phyloP scores from a whole-genome alignment of 2,888 invertebrate species.

The Dusona sp. region DNA sequence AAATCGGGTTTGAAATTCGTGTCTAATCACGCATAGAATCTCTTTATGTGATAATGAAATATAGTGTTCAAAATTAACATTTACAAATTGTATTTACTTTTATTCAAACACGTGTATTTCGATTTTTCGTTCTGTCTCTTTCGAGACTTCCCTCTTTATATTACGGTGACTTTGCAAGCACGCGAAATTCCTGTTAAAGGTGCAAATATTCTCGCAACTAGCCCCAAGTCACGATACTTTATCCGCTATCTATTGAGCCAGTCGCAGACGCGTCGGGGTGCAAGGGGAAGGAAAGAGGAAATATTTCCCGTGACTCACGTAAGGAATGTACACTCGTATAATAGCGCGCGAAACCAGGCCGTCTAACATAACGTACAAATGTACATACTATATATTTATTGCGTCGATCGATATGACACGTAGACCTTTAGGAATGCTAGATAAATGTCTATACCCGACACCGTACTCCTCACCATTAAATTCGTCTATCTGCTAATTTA shows the following conservation, averaged over 20 bases:
- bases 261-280: slow-evolving; percentile 53
- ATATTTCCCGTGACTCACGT: slow-evolving; percentile 79
- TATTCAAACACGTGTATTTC: slow-evolving; percentile 1
- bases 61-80: not conserved
- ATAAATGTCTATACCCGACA: slow-evolving; percentile 52
- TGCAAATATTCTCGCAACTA: slow-evolving; percentile 61
- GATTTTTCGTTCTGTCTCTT: not conserved
- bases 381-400: slow-evolving; percentile 66
- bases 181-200: slow-evolving; percentile 64
- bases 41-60: not conserved
- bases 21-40: too few relatives aligned
- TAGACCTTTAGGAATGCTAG: slow-evolving; percentile 74
- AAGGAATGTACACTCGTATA: slow-evolving; percentile 74
- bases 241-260: slow-evolving; percentile 57
- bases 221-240: slow-evolving; percentile 60
- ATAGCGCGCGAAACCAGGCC: slow-evolving; percentile 64
- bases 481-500: not conserved
- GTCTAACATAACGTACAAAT: slow-evolving; percentile 59
- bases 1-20: not conserved
- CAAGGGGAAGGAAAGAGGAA: slow-evolving; percentile 64
- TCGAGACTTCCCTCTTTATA: not conserved
- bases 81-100: slow-evolving; percentile 16
- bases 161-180: slow-evolving; percentile 5
- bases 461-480: not conserved
- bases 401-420: slow-evolving; percentile 78